phyloP scores from a whole-genome alignment of 2,113 vertebrate species.

The Galeopterus variegatus region DNA sequence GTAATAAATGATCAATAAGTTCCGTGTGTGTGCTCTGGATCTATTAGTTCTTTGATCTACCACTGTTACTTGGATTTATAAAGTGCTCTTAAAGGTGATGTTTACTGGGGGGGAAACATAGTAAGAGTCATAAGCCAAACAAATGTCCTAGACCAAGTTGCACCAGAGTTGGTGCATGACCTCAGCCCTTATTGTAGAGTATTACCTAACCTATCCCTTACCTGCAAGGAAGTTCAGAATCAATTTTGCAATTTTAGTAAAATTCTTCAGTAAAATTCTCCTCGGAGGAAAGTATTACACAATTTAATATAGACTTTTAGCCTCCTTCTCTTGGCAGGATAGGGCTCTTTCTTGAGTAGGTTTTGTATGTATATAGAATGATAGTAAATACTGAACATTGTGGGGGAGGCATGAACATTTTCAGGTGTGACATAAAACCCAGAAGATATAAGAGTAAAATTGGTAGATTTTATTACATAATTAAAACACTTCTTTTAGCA shows the following conservation, averaged over 20 bases:
- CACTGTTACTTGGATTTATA: not conserved
- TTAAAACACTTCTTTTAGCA: not conserved
- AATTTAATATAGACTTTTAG: not conserved
- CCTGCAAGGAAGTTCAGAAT: not conserved
- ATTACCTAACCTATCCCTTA: not conserved
- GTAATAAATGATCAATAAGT: not conserved
- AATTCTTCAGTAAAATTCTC: not conserved
- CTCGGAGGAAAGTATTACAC: not conserved
- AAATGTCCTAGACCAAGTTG: not conserved
- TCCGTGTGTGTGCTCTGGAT: not conserved
- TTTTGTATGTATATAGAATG: no score
- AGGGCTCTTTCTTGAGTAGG: not conserved
- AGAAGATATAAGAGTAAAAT: not conserved
- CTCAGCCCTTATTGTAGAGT: not conserved
- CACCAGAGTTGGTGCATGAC: no score
- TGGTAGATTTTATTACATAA: no score
- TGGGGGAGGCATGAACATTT: rapidly evolving
- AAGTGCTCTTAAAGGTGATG: not conserved
- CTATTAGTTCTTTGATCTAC: not conserved
- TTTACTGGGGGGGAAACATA: not conserved
- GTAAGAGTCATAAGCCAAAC: not conserved
- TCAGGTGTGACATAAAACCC: not conserved
- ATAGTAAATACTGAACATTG: no score
- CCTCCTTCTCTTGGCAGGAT: no score
- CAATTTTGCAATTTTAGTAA: not conserved